These are phyloP conservation scores for Drosophila formosana DNA, from an alignment of 2,888 invertebrate species.

Conservation along the genomic window DNA sequence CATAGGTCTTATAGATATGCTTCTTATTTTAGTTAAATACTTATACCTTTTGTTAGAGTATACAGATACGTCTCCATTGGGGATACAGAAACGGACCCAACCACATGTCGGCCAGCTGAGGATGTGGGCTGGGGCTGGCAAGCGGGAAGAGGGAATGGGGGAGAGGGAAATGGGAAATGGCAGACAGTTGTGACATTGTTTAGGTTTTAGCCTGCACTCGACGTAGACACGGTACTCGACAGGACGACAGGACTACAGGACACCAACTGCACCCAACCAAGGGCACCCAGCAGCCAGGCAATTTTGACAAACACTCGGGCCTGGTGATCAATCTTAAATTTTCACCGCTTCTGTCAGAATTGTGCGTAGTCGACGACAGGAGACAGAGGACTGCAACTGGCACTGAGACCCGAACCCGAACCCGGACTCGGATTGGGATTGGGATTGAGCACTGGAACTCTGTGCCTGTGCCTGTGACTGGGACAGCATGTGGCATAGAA, in stretches of 20 bases:
- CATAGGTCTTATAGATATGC: too few relatives aligned
- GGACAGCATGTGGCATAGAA: constrained; percentile 59
- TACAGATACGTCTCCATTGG: constrained; percentile 23
- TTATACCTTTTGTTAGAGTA: constrained; percentile 12
- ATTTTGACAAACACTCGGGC: constrained; percentile 74
- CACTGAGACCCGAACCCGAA: constrained; percentile 5
- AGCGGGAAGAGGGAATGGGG: neutral
- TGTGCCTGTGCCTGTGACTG: constrained; percentile 25
- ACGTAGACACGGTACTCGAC: constrained; percentile 43
- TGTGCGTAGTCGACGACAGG: constrained; percentile 75
- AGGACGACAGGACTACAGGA: constrained; percentile 11
- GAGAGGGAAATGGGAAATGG: constrained; percentile 1
- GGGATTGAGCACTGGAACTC: constrained; percentile 25
- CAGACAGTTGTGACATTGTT: constrained; percentile 74
- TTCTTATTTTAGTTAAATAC: neutral
- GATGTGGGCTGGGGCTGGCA: constrained; percentile 3
- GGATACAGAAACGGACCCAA: constrained; percentile 26
- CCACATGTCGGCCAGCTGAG: constrained; percentile 5
- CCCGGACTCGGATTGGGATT: constrained; percentile 15
- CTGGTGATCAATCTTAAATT: constrained; percentile 85
- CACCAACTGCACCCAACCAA: constrained; percentile 25
- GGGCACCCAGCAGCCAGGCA: constrained; percentile 43
- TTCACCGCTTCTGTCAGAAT: constrained; percentile 85
- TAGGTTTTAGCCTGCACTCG: constrained; percentile 79
- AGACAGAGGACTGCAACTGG: constrained; percentile 32